Base-by-base conservation (phyloP, 2,888 invertebrate genomes). In the Anoncus sp. region DNA sequence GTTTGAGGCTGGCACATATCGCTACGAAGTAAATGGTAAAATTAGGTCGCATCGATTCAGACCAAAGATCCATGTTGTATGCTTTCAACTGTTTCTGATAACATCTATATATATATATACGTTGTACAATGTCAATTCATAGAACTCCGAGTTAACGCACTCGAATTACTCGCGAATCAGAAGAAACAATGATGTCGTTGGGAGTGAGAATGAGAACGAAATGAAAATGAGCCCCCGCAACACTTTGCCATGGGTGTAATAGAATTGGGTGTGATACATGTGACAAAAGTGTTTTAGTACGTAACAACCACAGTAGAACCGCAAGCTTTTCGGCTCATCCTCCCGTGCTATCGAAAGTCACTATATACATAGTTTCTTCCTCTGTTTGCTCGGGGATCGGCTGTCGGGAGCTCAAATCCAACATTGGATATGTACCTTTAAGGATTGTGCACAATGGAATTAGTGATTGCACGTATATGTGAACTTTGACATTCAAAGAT, bases 1-100 rank as follows among this genome's bases (percentile, higher is more conserved):
- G 75, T 67, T 63, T 40, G 53, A 49, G 67, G 67, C 31, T 16
- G 55, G 24, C 14, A 27, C 31, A 40, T 40, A 53, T 40, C 20
- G 53, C 49, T 59, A 40, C 22, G 55, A 43, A 60, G 49, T 60
- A 53, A 78, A 65, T 66, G 51, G 57, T 27, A 45, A 77, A 77
- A 80, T 71, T 60, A 40, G 80, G 80, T 80, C 80, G 59, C 53
- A 73, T 74, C 70, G 71, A 77, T 71, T 71, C 24, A 12, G 20
- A 38, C 9, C 20, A 16, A 18, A 66, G 40, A 40, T 12, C 40
- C 7, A 45, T 27, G 24, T 24, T 18, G 24, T 16, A 43, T 35
- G n/a, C 38, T 38, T 38, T 16, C 1, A 66, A 53, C 22, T 47
- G n/a, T 53, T 18, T 53, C 47, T 40, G 12, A 24, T 40, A 53